Base-by-base conservation (phyloP, 2,888 invertebrate genomes). In the Parnassius smintheus region DNA sequence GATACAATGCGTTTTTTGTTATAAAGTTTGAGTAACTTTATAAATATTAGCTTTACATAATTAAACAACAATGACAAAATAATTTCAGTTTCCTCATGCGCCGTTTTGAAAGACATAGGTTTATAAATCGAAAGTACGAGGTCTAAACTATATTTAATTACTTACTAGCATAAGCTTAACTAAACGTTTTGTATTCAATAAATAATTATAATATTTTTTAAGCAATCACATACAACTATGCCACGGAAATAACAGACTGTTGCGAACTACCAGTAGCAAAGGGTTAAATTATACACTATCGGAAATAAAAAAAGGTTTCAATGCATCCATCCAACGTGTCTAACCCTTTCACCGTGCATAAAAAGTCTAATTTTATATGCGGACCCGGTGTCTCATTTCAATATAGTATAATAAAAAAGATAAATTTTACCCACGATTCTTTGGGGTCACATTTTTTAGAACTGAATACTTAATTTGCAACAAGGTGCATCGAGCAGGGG, bases 361-460 rank as follows among this genome's bases (percentile, higher is more conserved):
- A 89, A 91, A 90, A 86, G 85, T 85, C 83, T 90, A 87, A 91
- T 91, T 91, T 91, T 85, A 81, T 86, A 89, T 89, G 85, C 90
- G 78, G 77, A 82, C 82, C 86, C 84, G 86, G 92, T 92, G 88
- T 92, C 92, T 91, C 89, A 86, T 92, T 92, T 91, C 92, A 91
- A 91, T 89, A 89, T 85, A 75, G 81, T 78, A 79, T 83, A 80
- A 83, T 64, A 75, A 86, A 86, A 86, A 82, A 81, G 85, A 88
- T 86, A 88, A 87, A 88, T 84, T 88, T 88, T 91, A 90, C 91
- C 88, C 91, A 91, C 90, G 91, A 81, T 75, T 78, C 83, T 88
- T 87, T 86, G 81, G 91, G 91, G 90, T 89, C 83, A 87, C 82
- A 73, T 85, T 88, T 88, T 89, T 74, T 77, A 64, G 77, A 77